Evolutionary conservation across 2,113 vertebrate species (phyloP).

Genomic region (Malurus cyaneus): DNA sequence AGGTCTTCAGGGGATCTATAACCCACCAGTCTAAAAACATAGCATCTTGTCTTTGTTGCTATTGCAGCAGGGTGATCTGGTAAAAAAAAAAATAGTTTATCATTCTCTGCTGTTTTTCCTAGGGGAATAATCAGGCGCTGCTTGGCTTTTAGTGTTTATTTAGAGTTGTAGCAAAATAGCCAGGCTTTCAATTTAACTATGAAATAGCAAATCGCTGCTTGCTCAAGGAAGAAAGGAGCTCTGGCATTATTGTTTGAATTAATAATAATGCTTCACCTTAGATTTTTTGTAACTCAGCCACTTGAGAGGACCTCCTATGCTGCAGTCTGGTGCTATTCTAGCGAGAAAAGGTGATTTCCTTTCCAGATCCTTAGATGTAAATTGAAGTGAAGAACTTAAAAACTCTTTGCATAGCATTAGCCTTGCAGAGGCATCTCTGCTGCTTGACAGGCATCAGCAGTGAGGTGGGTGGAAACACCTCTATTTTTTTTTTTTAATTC

Average conservation of each 20-base stretch:
- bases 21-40: background rate
- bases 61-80: background rate
- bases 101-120: background rate
- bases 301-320: background rate
- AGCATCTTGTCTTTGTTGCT: background rate
- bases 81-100: background rate
- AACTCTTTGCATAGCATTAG: background rate
- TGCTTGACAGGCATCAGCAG: background rate
- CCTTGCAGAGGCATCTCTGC: background rate
- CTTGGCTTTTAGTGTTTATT: background rate
- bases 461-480: constrained; percentile 19
- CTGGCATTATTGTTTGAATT: background rate
- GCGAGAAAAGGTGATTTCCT: background rate
- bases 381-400: background rate
- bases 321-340: background rate
- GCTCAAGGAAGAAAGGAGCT: background rate
- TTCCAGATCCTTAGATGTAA: background rate
- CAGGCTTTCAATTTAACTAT: background rate
- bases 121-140: background rate
- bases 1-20: background rate
- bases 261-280: background rate
- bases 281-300: background rate
- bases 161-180: background rate
- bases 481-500: background rate
- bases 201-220: background rate